phyloP scores from a whole-genome alignment of 2,888 invertebrate species.

The Lasioglossum pauxillum region DNA sequence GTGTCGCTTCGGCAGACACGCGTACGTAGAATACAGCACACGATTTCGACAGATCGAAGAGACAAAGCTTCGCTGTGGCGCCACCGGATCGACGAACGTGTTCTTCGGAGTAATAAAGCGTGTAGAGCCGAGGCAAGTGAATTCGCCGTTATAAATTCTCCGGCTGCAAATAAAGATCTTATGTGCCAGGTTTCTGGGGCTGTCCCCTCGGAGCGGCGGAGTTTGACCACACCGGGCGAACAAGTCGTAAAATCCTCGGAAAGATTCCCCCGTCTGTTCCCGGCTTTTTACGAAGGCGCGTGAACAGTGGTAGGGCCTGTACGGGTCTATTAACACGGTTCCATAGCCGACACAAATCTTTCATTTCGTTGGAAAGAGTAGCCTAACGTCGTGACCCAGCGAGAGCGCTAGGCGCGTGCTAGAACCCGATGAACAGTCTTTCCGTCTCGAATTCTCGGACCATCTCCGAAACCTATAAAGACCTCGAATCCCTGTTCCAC shows the following conservation, averaged over 20 bases:
- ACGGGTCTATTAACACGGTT: constrained; percentile 64
- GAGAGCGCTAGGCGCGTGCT: constrained; percentile 52
- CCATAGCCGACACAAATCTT: constrained; percentile 67
- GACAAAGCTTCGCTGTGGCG: neutral
- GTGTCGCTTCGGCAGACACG: neutral
- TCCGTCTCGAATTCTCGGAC: constrained; percentile 2
- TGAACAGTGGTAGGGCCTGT: constrained; percentile 50
- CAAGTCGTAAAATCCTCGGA: constrained; percentile 62
- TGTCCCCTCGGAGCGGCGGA: neutral
- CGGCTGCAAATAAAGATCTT: constrained; percentile 47
- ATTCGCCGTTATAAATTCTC: constrained; percentile 37
- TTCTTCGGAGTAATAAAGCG: neutral
- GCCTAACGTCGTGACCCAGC: neutral
- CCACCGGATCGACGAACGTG: neutral
- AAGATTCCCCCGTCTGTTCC: constrained; percentile 26
- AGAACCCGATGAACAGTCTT: constrained; percentile 16
- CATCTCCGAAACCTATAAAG: neutral
- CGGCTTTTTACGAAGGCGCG: constrained; percentile 63
- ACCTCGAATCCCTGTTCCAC: neutral
- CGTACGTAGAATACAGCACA: neutral
- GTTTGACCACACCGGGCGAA: constrained; percentile 42
- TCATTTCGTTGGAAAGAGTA: constrained; percentile 53
- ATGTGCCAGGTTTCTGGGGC: constrained; percentile 18
- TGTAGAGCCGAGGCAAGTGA: constrained; percentile 2
- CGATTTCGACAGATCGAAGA: neutral